Conservation (phyloP, 1,140 invertebrate genomes). For the Dreissena rostriformis region DNA sequence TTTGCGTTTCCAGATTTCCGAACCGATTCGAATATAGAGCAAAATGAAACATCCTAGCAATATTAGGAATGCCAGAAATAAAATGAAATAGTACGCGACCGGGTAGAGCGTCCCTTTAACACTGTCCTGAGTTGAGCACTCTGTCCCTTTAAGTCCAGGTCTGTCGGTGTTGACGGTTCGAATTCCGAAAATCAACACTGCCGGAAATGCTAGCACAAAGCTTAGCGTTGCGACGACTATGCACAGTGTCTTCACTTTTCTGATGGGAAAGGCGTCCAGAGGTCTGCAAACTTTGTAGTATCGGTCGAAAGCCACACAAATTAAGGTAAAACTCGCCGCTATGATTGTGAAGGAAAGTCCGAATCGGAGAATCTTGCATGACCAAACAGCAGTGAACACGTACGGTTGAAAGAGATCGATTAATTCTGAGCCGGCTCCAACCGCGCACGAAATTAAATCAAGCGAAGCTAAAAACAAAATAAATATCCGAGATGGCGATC, state of each 20-base stretch:
- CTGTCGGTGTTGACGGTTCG: constrained; percentile 53
- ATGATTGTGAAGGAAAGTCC: constrained; percentile 60
- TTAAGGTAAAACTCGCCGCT: constrained; percentile 62
- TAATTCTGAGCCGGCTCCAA: constrained; percentile 63
- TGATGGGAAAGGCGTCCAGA: constrained; percentile 62
- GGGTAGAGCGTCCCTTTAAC: constrained; percentile 55
- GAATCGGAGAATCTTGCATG: constrained; percentile 66
- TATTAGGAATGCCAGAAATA: constrained; percentile 61
- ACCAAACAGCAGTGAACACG: constrained; percentile 54
- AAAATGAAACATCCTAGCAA: constrained; percentile 57
- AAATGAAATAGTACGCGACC: constrained; percentile 62
- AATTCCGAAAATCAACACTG: constrained; percentile 63
- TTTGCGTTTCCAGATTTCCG: constrained; percentile 62
- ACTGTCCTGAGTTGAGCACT: constrained; percentile 64
- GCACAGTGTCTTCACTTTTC: constrained; percentile 60
- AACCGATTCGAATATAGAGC: constrained; percentile 64
- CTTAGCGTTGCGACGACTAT: constrained; percentile 48
- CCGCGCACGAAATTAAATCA: constrained; percentile 64
- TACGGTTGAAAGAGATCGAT: constrained; percentile 61
- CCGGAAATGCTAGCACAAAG: constrained; percentile 58
- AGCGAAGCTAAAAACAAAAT: constrained; percentile 64
- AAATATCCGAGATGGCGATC: constrained; percentile 64
- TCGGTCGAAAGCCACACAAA: constrained; percentile 66
- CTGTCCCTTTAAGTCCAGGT: constrained; percentile 54
- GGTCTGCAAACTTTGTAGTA: constrained; percentile 70